Conservation (phyloP, 2,113 vertebrate genomes). For the Ciconia boyciana region DNA sequence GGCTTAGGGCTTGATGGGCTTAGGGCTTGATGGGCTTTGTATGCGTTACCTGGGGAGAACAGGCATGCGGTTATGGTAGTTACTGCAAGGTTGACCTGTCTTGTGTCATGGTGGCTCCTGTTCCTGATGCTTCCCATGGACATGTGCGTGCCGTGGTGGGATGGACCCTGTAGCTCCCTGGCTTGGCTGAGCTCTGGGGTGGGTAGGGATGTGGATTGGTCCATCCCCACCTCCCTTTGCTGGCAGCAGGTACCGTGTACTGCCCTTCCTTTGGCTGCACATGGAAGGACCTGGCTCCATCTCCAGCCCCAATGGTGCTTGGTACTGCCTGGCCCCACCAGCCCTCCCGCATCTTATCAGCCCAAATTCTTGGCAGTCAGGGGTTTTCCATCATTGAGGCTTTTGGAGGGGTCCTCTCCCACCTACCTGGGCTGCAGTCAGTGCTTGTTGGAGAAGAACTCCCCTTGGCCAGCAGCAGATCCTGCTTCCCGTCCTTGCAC, state of each 20-base stretch:
- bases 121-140: background rate
- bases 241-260: background rate
- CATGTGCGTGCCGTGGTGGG: fast-evolving
- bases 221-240: background rate
- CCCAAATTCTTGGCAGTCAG: background rate
- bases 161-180: background rate
- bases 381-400: background rate
- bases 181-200: background rate
- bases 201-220: background rate
- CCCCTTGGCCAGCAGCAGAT: background rate
- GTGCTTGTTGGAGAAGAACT: background rate
- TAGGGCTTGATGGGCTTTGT: background rate
- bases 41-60: background rate
- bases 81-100: background rate
- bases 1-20: background rate
- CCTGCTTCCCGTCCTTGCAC: background rate
- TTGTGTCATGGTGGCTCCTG: background rate
- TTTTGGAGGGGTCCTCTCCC: background rate
- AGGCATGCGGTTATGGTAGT: background rate
- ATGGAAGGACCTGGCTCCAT: background rate
- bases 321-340: background rate
- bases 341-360: background rate
- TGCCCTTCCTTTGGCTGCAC: background rate
- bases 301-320: background rate
- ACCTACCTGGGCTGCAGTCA: background rate